A percentile compares a stretch with the other conserved stretches of the same genome.
Conservation (phyloP, 2,888 invertebrate species). For the Melolontha melolontha region DNA sequence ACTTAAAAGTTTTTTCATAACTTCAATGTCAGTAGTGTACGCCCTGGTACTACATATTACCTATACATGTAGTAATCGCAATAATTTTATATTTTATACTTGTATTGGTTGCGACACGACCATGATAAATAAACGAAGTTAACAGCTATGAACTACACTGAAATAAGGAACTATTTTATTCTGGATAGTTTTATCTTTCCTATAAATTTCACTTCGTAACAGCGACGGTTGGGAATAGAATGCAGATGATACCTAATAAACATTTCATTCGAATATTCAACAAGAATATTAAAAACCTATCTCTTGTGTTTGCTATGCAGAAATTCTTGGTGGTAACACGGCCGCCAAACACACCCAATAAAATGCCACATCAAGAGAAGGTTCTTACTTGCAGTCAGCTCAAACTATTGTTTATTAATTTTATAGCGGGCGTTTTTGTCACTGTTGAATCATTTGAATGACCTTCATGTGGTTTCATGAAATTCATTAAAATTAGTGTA, state of each 20-base stretch:
- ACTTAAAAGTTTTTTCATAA: slow-evolving; percentile 5
- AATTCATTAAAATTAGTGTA: neutral
- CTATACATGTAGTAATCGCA: neutral
- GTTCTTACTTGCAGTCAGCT: slow-evolving; percentile 14
- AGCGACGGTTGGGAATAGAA: slow-evolving; percentile 2
- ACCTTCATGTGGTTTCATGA: slow-evolving; percentile 11
- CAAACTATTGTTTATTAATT: slow-evolving; percentile 24
- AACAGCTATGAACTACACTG: no score
- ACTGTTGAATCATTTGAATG: slow-evolving; percentile 15
- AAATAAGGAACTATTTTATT: no score
- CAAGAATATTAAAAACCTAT: slow-evolving; percentile 26
- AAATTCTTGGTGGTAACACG: slow-evolving; percentile 24
- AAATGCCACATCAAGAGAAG: slow-evolving; percentile 14
- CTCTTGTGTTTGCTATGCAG: slow-evolving; percentile 24
- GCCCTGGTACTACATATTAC: neutral
- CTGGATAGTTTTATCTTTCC: neutral
- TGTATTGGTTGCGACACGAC: no score
- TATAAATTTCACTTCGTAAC: slow-evolving; percentile 20
- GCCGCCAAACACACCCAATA: slow-evolving; percentile 22
- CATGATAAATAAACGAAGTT: no score
- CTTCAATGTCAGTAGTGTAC: slow-evolving; percentile 21
- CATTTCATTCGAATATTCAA: slow-evolving; percentile 8
- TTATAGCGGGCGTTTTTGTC: slow-evolving; percentile 6
- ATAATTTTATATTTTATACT: neutral
- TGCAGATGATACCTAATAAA: slow-evolving; percentile 21